Evolutionary conservation across 2,888 invertebrate genomes (phyloP).

Genomic region (Eulithis prunata): DNA sequence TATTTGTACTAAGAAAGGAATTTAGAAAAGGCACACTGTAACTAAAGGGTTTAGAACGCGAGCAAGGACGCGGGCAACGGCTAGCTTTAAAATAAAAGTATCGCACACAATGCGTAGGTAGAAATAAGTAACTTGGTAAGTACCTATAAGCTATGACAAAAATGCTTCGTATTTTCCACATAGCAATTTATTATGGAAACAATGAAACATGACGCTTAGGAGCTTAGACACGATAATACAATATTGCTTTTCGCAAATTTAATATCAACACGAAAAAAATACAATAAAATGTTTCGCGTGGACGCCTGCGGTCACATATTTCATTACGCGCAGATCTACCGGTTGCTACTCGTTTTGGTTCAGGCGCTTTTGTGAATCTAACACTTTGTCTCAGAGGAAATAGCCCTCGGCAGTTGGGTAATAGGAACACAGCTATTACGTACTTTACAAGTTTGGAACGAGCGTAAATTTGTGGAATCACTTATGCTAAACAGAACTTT

Average conservation of each 20-base stretch:
- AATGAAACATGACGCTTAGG: conserved; percentile 30
- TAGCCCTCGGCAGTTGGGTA: conserved; percentile 2
- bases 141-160: conserved; percentile 4
- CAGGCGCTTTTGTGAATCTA: conserved; percentile 58
- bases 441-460: no score
- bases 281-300: conserved; percentile 47
- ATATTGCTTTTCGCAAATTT: conserved; percentile 38
- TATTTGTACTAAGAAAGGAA: no score
- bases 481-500: no score
- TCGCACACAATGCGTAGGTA: no score
- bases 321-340: conserved; percentile 52
- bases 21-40: no score
- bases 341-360: conserved; percentile 53
- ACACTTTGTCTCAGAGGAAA: conserved; percentile 39
- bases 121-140: background rate
- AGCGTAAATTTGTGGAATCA: no score
- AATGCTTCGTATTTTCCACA: conserved; percentile 10
- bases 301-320: conserved; percentile 60
- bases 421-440: background rate
- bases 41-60: no score
- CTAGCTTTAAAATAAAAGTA: no score
- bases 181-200: conserved; percentile 24
- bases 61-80: no score
- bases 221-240: conserved; percentile 31
- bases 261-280: conserved; percentile 40